Evolutionary conservation across 2,888 invertebrate genomes (phyloP), one percentile per base, ranked within the genome.

Genomic region (Drosophila paranaensis): DNA sequence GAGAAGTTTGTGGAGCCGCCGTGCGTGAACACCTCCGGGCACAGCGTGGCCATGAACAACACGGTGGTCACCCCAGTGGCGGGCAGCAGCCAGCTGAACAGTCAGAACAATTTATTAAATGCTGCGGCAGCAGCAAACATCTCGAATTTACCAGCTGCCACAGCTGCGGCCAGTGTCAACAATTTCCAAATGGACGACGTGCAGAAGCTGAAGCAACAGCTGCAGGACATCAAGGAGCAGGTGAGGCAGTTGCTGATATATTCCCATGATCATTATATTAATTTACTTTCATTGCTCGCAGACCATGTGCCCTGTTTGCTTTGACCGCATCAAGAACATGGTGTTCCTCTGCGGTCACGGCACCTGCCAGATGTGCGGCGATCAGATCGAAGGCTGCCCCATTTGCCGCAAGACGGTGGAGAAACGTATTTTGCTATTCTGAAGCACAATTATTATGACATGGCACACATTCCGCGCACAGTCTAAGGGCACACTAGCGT

Each of bases 301-400:
- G 98, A 99, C 98, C 2, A 98, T 98, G 97, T 99, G 99, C 91
- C 99, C 99, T 6, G 98, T 99, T 76, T 99, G 99, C 93, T 94
- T 99, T 94, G 99, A 99, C 94, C 96, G 98, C 39, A 94, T 98
- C 90, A 99, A 98, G 94, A 99, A 99, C 93, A 98, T 99, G 98
- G 98, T 98, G 87, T 99, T 98, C 94, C 95, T 98, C 50, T 99
- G 99, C 93, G 99, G 99, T 8, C 99, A 99, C 93, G 99, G 98
- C 81, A 97, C 98, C 76, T 99, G 99, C 92, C 99, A 99, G 94
- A 97, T 98, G 97, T 99, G 99, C 93, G 98, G 99, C 37, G 99
- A 99, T 94, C 96, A 98, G 90, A 98, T 99, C 95, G 96, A 96
- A 71, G 98, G 98, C 90, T 99, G 99, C 92, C 99, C 99, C 39